Percentiles rank a stretch among this genome's conserved stretches.
Evolutionary conservation across 2,888 invertebrate species (phyloP).

Genomic region (Neocrepidodera transversa): DNA sequence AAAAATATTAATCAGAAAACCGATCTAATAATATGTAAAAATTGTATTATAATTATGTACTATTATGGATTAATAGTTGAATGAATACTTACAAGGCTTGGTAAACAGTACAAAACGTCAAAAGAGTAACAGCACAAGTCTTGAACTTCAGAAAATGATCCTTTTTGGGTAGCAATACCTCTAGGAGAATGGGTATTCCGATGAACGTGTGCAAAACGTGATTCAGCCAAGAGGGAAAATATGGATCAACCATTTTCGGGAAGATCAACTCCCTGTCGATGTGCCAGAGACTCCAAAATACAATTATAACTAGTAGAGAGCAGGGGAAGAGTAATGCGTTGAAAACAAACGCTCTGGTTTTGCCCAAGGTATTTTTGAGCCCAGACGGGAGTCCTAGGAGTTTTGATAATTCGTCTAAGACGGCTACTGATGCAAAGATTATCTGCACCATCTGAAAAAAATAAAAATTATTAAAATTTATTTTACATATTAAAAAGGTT

Average conservation of each 20-base stretch:
- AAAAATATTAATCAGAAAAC: too few relatives aligned
- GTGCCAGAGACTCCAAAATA: constrained; percentile 66
- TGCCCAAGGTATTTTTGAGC: constrained; percentile 34
- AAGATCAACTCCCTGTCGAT: constrained; percentile 67
- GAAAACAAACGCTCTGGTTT: constrained; percentile 40
- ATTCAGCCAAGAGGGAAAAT: constrained; percentile 67
- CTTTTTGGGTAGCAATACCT: constrained; percentile 56
- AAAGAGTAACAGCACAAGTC: constrained; percentile 26
- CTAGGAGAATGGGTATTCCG: constrained; percentile 60
- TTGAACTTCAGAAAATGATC: constrained; percentile 34
- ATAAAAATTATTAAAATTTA: too few relatives aligned
- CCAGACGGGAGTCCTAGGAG: constrained; percentile 25
- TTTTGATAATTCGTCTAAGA: constrained; percentile 39
- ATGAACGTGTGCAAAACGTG: constrained; percentile 68
- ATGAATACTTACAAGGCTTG: constrained; percentile 42
- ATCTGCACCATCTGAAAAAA: constrained; percentile 43
- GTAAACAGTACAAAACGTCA: constrained; percentile 36
- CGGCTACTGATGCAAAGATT: constrained; percentile 40
- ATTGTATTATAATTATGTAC: too few relatives aligned
- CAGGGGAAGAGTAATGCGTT: constrained; percentile 42
- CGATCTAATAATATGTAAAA: too few relatives aligned
- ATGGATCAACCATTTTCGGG: constrained; percentile 62
- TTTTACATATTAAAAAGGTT: too few relatives aligned
- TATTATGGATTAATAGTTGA: too few relatives aligned
- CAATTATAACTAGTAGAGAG: constrained; percentile 63